Conservation (phyloP, 2,113 vertebrate species). For the Archocentrus centrarchus region DNA sequence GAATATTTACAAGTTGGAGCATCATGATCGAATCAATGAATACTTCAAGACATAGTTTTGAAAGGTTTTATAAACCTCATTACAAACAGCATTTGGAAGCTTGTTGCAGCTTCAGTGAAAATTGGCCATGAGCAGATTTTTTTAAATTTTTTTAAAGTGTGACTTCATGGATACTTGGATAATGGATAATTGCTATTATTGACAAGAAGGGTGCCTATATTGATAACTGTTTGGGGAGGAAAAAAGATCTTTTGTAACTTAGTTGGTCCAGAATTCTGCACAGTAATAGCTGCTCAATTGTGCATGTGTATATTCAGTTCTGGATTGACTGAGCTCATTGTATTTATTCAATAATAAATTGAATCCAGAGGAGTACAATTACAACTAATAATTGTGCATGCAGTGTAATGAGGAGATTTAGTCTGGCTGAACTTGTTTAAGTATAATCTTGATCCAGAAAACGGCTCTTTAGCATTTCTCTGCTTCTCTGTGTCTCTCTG, state of each 20-base stretch:
- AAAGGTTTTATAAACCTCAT: neutral
- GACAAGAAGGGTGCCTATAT: neutral
- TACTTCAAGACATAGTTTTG: neutral
- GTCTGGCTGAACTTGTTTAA: slow-evolving; percentile 47
- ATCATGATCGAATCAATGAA: neutral
- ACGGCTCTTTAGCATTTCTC: slow-evolving; percentile 41
- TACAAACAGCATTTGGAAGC: neutral
- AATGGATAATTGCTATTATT: neutral
- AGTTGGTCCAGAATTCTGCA: too few species aligned
- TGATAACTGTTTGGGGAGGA: neutral
- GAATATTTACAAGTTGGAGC: neutral
- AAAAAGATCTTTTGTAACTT: too few species aligned
- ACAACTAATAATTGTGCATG: neutral
- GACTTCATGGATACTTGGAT: neutral
- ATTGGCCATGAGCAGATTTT: neutral
- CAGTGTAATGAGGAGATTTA: slow-evolving; percentile 53
- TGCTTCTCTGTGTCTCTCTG: slow-evolving; percentile 23
- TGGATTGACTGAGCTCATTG: neutral
- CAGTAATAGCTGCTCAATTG: too few species aligned
- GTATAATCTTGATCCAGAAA: slow-evolving; percentile 45
- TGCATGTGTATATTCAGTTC: neutral
- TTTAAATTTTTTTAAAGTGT: neutral
- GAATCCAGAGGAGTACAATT: neutral
- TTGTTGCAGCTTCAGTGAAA: slow-evolving; percentile 3
- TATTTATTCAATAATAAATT: neutral